Base-by-base conservation (phyloP, 2,113 vertebrate species). In the Pygoscelis antarcticus region DNA sequence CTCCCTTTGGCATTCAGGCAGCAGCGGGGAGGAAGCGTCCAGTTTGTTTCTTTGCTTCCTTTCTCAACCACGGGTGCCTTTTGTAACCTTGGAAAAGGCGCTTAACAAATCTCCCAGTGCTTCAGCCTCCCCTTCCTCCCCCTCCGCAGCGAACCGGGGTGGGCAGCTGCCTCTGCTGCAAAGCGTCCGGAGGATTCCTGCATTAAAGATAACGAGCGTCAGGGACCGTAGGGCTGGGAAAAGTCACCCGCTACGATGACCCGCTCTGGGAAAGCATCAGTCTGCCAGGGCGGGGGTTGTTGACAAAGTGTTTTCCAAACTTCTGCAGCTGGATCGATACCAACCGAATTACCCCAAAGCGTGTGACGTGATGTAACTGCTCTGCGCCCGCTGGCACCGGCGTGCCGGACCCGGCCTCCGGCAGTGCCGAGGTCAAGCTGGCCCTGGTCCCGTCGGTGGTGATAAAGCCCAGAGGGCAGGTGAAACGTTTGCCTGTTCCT, bases 11-110 rank as follows among this genome's bases (percentile, higher is more conserved):
- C 32, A 12, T 86, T 60, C 20, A 0, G 64, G 44, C 36, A 23
- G 70, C 19, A 10, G 68, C 5, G 10, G 17, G 61, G 81, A 80
- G 89, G 88, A 89, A 68, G 69, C 10, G 3, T 52, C 71, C 13
- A 3, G 27, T 95, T 84, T 61, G 60, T 62, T 82, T 65, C 44
- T 38, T 42, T 29, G 38, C 84, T 93, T 95, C 91, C 83, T 85
- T 72, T 84, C 49, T 26, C 49, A 46, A 49, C 83, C 83, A 32
- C 88, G 44, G 64, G 70, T 69, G 32, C 79, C 55, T 92, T 84
- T 64, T 89, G 83, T 96, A 96, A 96, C 95, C 95, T 96, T 96
- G 91, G 62, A 94, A 57, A 75, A 97, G 84, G 91, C 94, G 51
- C 91, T 95, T 88, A 26, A 60, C 46, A 65, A 58, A 71, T 57